Conservation (phyloP, 2,888 invertebrate species). For the Hyposoter dolosus region DNA sequence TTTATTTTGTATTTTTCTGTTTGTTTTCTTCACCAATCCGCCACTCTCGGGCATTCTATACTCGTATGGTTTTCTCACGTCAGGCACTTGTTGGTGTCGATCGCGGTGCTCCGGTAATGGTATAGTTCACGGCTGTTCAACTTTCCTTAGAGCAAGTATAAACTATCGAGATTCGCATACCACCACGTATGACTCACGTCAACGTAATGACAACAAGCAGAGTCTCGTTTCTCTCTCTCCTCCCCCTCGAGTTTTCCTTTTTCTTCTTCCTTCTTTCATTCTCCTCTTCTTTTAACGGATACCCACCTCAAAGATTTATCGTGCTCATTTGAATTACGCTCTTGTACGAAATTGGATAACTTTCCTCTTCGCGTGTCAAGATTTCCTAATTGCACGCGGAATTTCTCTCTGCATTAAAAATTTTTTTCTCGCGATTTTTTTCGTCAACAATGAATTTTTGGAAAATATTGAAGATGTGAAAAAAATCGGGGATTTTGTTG, state of each 20-base stretch:
- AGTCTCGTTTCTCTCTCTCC: constrained; percentile 48
- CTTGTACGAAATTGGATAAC: constrained; percentile 62
- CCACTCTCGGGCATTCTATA: constrained; percentile 14
- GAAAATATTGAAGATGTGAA: background rate
- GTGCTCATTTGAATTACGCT: constrained; percentile 59
- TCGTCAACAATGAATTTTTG: background rate
- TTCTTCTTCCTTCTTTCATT: constrained; percentile 53
- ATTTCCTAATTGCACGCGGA: constrained; percentile 19
- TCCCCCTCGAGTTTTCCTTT: constrained; percentile 26
- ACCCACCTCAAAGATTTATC: constrained; percentile 38
- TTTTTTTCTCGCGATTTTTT: background rate
- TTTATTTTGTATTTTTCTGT: background rate
- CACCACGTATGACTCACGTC: constrained; percentile 67
- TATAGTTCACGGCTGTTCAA: constrained; percentile 70
- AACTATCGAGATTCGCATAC: constrained; percentile 68
- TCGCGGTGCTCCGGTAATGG: constrained; percentile 58
- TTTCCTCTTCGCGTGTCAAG: constrained; percentile 36
- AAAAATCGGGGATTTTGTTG: background rate
- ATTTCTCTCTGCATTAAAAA: constrained; percentile 9
- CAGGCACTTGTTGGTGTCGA: constrained; percentile 40
- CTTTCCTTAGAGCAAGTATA: constrained; percentile 66
- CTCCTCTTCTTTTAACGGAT: constrained; percentile 12
- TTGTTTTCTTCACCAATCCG: constrained; percentile 23
- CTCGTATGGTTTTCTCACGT: constrained; percentile 49
- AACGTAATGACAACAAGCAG: constrained; percentile 67